phyloP scores from a whole-genome alignment of 2,113 vertebrate species.

The Caracal caracal region DNA sequence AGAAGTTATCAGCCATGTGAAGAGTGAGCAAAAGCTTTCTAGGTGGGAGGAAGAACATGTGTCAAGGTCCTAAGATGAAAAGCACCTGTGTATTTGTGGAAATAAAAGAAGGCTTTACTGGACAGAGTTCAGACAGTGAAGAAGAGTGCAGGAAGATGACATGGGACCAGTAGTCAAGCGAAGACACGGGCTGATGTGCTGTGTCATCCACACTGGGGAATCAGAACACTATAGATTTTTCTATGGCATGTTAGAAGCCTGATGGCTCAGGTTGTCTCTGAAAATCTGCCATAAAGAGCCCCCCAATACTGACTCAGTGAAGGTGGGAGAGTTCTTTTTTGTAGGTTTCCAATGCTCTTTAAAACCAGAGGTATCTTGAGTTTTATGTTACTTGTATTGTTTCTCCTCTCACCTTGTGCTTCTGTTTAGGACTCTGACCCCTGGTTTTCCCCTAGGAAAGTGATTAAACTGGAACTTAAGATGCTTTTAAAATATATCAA shows the following conservation, averaged over 20 bases:
- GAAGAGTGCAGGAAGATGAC: not conserved
- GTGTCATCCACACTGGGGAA: no score
- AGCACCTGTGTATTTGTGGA: not conserved
- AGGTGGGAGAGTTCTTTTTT: not conserved
- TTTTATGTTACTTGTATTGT: not conserved
- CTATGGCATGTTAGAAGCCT: not conserved
- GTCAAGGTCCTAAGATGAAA: not conserved
- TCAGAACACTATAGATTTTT: not conserved
- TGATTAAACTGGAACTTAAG: constrained; percentile 27
- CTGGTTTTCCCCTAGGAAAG: not conserved
- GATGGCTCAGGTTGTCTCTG: not conserved
- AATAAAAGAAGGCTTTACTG: not conserved
- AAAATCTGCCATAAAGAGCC: not conserved
- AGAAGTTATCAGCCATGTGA: not conserved
- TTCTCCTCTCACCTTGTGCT: not conserved
- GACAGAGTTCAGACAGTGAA: not conserved
- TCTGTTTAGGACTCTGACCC: not conserved
- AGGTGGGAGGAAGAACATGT: not conserved
- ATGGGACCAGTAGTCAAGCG: not conserved
- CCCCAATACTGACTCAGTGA: not conserved
- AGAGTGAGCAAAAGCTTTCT: not conserved
- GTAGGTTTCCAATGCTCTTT: not conserved
- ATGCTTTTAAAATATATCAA: constrained; percentile 16
- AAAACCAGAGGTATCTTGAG: not conserved
- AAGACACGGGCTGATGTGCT: rapidly evolving